Conservation (phyloP, 2,113 vertebrate species). For the Gymnobelideus leadbeateri region DNA sequence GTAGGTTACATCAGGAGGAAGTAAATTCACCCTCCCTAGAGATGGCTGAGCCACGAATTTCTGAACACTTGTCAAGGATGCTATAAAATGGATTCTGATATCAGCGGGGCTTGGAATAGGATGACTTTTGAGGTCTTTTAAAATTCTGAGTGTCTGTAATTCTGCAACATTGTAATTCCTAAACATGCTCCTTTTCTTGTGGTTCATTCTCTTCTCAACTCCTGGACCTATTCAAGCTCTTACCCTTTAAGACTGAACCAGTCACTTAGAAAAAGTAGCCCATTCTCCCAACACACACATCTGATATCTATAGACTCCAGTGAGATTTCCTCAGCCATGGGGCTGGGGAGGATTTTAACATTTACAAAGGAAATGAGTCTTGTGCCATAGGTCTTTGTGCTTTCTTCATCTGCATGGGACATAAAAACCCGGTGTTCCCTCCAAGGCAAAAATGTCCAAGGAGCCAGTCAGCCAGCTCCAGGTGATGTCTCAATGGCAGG, state of each 20-base stretch:
- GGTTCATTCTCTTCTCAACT: slow-evolving; percentile 36
- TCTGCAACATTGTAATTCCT: slow-evolving; percentile 5
- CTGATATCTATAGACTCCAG: slow-evolving; percentile 21
- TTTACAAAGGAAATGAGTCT: slow-evolving; percentile 52
- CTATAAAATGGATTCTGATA: neutral
- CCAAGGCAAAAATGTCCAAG: slow-evolving; percentile 58
- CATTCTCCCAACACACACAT: neutral
- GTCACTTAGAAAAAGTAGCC: neutral
- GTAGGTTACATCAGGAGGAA: neutral
- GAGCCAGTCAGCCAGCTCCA: slow-evolving; percentile 65
- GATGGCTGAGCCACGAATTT: neutral
- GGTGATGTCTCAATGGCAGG: slow-evolving; percentile 70
- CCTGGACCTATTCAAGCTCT: slow-evolving; percentile 1
- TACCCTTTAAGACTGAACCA: slow-evolving; percentile 42
- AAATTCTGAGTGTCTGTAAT: neutral
- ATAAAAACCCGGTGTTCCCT: slow-evolving; percentile 60
- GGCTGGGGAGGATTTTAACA: slow-evolving; percentile 52
- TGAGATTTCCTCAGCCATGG: slow-evolving; percentile 33
- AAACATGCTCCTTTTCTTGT: neutral
- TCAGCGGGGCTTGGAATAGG: neutral
- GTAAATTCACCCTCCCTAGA: neutral
- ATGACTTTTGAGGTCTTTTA: neutral
- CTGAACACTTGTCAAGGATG: neutral
- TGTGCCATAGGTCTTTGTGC: neutral
- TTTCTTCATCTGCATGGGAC: slow-evolving; percentile 60